Base-by-base conservation (phyloP, 1,140 invertebrate species). In the Atta texana region DNA sequence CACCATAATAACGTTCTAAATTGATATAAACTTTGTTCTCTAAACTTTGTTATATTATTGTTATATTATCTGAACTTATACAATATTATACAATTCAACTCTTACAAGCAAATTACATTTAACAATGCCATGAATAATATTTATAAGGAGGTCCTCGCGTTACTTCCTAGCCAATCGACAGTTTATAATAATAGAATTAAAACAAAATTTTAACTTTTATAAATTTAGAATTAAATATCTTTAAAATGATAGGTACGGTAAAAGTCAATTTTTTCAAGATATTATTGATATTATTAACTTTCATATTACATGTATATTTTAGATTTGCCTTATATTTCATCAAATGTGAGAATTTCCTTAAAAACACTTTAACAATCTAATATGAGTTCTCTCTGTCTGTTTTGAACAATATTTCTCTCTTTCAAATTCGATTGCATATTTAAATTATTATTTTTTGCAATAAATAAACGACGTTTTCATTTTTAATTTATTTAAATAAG, bases 1-100 rank as follows among this genome's bases (percentile, higher is more conserved):
- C 39, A 66, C 7, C 55, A 44, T 75, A 84, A 84, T 84, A 75
- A 24, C 18, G n/a, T 51, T 49, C 80, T 75, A 84, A 84, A 75
- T 84, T 84, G 28, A 14, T 39, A 74, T 63, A 84, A n/a, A n/a
- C n/a, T n/a, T n/a, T n/a, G n/a, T n/a, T 74, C 55, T 28, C 21
- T 84, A 84, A 84, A 84, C 28, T 14, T 8, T 14, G 57, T 71
- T 71, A n/a, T 44, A 44, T 7, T 39, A 39, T 1, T 14, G 57
- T 71, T 71, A n/a, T 44, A 44, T 7, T 39, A 39, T 1, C 16
- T 72, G 18, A 72, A 59, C 34, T 82, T 72, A 39, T 39, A 24
- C 24, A 39, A 18, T 49, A 49, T 6, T 16, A 72, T 57, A 10
- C n/a, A 28, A n/a, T 34, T 59, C 2, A 61, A 1, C 16, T 69